Conservation (phyloP, 2,113 vertebrate genomes). For the Passer montanus region DNA sequence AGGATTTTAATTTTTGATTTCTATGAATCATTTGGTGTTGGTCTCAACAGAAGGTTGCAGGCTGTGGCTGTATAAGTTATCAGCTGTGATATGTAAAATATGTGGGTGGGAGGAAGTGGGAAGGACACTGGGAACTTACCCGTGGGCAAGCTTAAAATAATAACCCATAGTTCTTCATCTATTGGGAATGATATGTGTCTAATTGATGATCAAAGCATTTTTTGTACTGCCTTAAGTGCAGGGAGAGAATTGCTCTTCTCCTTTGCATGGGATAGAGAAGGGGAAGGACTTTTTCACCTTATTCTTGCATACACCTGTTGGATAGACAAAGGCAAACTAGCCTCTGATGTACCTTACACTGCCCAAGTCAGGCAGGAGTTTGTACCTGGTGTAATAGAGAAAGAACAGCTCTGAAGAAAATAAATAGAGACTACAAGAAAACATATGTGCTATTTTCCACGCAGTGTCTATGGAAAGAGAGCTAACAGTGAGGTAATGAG, state of each 20-base stretch:
- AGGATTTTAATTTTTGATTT: slow-evolving; percentile 41
- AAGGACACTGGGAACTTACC: slow-evolving; percentile 50
- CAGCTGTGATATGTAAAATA: slow-evolving; percentile 27
- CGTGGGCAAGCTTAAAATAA: slow-evolving; percentile 36
- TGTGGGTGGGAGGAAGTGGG: slow-evolving; percentile 25
- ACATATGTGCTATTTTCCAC: not conserved
- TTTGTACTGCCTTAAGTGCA: slow-evolving; percentile 19
- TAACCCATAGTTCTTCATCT: slow-evolving; percentile 49
- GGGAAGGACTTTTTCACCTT: not conserved
- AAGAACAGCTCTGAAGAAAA: not conserved
- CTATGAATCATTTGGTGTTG: slow-evolving; percentile 23
- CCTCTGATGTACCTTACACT: not conserved
- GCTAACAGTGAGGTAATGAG: not conserved
- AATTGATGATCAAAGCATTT: slow-evolving; percentile 41
- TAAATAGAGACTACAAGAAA: not conserved
- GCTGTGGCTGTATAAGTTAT: slow-evolving; percentile 14
- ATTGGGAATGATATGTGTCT: slow-evolving; percentile 37
- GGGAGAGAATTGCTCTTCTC: not conserved
- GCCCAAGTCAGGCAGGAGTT: not conserved
- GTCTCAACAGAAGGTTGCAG: slow-evolving; percentile 4
- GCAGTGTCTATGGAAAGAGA: not conserved
- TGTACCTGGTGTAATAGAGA: not conserved
- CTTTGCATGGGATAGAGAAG: not conserved
- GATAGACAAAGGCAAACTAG: not conserved
- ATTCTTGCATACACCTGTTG: not conserved